Percentiles rank a stretch among this genome's conserved stretches.
These are phyloP conservation scores for Peromyscus aztecus DNA, from an alignment of 2,797 vertebrate species.

Conservation along the genomic window DNA sequence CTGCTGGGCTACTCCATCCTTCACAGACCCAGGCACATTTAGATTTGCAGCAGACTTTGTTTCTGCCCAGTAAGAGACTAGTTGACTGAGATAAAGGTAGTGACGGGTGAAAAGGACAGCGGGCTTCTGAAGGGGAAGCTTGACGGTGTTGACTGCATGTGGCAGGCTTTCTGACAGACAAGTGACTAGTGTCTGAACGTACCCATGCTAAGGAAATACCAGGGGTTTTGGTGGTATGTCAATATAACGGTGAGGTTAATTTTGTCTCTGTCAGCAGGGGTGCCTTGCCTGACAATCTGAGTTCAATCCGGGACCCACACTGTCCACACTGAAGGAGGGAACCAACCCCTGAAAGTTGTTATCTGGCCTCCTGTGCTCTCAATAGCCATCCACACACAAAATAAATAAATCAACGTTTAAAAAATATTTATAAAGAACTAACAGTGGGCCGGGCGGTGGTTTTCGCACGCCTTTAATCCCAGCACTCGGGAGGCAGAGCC, in stretches of 20 bases:
- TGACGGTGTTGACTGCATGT: background rate
- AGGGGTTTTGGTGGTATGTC: background rate
- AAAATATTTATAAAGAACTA: background rate
- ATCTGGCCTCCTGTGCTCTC: background rate
- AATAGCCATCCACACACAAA: background rate
- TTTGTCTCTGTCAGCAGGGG: background rate
- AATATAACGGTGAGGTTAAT: background rate
- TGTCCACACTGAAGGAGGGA: background rate
- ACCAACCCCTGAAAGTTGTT: no score
- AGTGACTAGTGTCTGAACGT: background rate
- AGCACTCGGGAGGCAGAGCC: no score
- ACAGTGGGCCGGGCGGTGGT: no score
- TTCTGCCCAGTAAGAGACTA: background rate
- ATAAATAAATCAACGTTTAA: background rate
- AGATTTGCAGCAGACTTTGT: background rate
- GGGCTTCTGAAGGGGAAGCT: background rate
- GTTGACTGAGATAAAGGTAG: background rate
- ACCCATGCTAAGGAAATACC: background rate
- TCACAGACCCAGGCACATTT: background rate
- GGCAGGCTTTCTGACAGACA: rapidly evolving
- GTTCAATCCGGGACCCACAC: background rate
- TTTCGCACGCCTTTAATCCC: no score
- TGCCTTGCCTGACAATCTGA: background rate
- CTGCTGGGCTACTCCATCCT: background rate
- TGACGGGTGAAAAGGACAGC: background rate